Conservation (phyloP, 2,113 vertebrate species). For the Rhinolophus ferrumequinum region DNA sequence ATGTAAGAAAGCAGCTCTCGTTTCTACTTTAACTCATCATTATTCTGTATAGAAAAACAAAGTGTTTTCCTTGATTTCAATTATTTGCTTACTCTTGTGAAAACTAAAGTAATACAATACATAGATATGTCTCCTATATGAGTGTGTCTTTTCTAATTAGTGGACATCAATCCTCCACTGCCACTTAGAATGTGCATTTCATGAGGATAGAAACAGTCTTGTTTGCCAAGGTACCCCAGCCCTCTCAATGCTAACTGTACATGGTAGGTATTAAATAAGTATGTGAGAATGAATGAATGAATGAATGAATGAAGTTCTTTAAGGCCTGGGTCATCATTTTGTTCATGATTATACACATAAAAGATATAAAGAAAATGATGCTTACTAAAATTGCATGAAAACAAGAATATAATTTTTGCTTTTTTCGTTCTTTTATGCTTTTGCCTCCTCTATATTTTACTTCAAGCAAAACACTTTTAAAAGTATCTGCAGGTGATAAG, state of each 20-base stretch:
- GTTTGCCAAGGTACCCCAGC: neutral
- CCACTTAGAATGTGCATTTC: neutral
- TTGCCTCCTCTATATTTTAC: constrained; percentile 21
- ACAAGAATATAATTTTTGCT: constrained; percentile 5
- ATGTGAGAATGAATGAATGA: neutral
- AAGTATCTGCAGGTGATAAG: constrained; percentile 28
- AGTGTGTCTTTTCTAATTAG: neutral
- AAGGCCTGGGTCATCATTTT: neutral
- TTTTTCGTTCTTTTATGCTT: constrained; percentile 35
- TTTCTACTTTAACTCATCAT: neutral
- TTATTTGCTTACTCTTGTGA: neutral
- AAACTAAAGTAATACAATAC: neutral
- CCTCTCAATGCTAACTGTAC: neutral
- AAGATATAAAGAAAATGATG: neutral
- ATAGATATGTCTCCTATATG: neutral
- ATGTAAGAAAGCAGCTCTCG: neutral
- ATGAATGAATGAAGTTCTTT: neutral
- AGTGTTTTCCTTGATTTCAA: neutral
- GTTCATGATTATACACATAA: neutral
- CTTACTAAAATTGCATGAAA: constrained; percentile 26
- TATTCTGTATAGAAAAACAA: neutral
- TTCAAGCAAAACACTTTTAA: constrained; percentile 44
- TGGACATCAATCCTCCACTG: neutral
- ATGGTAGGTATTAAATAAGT: neutral
- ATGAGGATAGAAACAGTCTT: neutral